Conservation (phyloP, 2,797 vertebrate species). For the Pseudomugil tenellus region DNA sequence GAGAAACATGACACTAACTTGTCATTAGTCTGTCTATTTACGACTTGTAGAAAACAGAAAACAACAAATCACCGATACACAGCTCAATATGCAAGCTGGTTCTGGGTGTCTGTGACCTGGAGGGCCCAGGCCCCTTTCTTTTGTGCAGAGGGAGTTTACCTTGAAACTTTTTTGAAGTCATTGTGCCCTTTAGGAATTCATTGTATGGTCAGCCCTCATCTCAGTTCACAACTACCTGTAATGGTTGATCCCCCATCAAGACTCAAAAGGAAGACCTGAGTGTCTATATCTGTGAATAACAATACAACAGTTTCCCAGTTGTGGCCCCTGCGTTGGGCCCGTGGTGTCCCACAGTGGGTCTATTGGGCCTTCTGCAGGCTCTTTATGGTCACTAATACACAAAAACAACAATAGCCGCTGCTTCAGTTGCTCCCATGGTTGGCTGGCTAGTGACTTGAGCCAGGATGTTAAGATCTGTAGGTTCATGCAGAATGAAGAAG, state of each 20-base stretch:
- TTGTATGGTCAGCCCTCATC: slow-evolving; percentile 81
- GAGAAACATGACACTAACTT: slow-evolving; percentile 66
- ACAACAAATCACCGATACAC: slow-evolving; percentile 81
- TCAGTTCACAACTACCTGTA: slow-evolving; percentile 88
- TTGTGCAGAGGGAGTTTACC: slow-evolving; percentile 79
- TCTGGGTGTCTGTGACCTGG: slow-evolving; percentile 65
- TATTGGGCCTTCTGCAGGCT: slow-evolving; percentile 69
- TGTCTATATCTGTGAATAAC: slow-evolving; percentile 83
- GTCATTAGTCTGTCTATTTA: slow-evolving; percentile 78
- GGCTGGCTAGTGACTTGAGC: slow-evolving; percentile 37
- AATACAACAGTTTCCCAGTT: slow-evolving; percentile 82
- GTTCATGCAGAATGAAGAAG: slow-evolving; percentile 18
- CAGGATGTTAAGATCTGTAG: slow-evolving; percentile 48
- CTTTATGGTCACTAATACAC: slow-evolving; percentile 81
- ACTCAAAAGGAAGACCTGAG: slow-evolving; percentile 74
- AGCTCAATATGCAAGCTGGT: slow-evolving; percentile 78
- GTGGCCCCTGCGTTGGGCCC: slow-evolving; percentile 64
- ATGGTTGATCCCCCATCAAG: slow-evolving; percentile 69
- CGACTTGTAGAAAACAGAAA: slow-evolving; percentile 56
- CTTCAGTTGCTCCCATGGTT: slow-evolving; percentile 40
- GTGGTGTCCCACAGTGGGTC: slow-evolving; percentile 64
- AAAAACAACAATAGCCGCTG: slow-evolving; percentile 58
- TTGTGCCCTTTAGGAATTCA: slow-evolving; percentile 77
- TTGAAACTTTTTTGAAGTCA: slow-evolving; percentile 87
- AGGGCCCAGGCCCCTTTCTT: slow-evolving; percentile 44